Percentiles rank a stretch among this genome's conserved stretches.
These are phyloP conservation scores for Mus caroli DNA, from an alignment of 2,797 vertebrate species.

Conservation along the genomic window DNA sequence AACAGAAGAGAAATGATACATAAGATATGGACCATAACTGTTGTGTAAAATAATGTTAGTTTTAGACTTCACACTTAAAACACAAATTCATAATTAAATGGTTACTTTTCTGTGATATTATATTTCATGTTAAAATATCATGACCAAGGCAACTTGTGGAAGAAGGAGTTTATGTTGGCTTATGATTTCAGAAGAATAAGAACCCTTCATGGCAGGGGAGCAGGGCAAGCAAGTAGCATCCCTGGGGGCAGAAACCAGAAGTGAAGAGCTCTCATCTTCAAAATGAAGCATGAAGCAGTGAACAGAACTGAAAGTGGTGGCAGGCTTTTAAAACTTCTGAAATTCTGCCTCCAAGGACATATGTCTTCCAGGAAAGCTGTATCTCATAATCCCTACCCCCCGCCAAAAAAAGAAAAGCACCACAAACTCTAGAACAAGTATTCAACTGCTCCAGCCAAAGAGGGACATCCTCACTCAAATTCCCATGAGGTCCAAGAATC, in stretches of 20 bases:
- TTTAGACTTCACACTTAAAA: not conserved
- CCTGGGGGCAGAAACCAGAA: no score
- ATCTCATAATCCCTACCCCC: accelerated
- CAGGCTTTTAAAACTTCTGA: not conserved
- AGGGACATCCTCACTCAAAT: not conserved
- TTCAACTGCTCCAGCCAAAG: not conserved
- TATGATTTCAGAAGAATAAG: not conserved
- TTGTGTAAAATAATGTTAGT: not conserved
- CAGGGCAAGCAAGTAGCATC: no score
- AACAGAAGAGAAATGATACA: not conserved
- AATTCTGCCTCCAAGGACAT: not conserved
- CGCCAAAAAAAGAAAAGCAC: not conserved
- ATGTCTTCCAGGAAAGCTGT: not conserved
- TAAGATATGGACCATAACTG: not conserved
- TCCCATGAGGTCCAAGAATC: not conserved
- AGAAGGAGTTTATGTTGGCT: not conserved
- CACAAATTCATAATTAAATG: not conserved
- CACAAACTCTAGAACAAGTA: not conserved
- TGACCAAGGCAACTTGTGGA: not conserved
- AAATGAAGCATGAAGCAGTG: not conserved
- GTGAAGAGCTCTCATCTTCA: not conserved
- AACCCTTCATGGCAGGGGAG: not conserved
- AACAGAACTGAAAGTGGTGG: not conserved
- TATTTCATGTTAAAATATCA: not conserved
- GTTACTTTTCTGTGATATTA: not conserved